Conservation (phyloP, 2,113 vertebrate genomes). For the Pantherophis guttatus region DNA sequence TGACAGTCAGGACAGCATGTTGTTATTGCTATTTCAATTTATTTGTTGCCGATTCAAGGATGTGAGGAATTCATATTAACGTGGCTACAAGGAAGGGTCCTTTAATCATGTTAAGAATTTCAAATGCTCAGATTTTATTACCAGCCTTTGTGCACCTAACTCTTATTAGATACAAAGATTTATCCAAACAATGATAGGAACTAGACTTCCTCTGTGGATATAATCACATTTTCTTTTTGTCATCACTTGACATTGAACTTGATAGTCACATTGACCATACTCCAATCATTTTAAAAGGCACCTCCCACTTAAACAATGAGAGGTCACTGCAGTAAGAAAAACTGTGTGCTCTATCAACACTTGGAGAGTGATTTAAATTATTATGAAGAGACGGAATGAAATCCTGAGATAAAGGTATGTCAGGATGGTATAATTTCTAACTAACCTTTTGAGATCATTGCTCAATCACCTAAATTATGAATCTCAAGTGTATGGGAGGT, state of each 20-base stretch:
- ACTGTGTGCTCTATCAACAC: constrained; percentile 52
- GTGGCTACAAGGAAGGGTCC: background rate
- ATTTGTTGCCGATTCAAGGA: background rate
- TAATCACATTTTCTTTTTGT: constrained; percentile 58
- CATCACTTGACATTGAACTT: constrained; percentile 64
- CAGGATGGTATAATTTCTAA: constrained; percentile 55
- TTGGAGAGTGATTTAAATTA: constrained; percentile 62
- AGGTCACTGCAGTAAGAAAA: constrained; percentile 63
- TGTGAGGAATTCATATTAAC: background rate
- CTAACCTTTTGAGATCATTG: constrained; percentile 59
- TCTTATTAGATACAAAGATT: constrained; percentile 29
- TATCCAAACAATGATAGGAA: constrained; percentile 41
- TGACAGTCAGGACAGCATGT: background rate
- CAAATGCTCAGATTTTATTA: background rate
- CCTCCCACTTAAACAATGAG: constrained; percentile 48
- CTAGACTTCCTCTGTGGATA: constrained; percentile 40
- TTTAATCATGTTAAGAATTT: background rate
- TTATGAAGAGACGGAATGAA: constrained; percentile 54
- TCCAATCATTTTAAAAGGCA: constrained; percentile 59
- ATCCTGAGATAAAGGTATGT: constrained; percentile 57
- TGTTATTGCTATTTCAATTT: background rate
- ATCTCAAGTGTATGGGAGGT: constrained; percentile 58
- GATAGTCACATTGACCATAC: constrained; percentile 55
- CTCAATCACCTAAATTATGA: constrained; percentile 53
- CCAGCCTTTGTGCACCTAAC: background rate